A percentile compares a stretch with the other conserved stretches of the same genome.
phyloP scores from a whole-genome alignment of 2,113 vertebrate species.

The Buteo buteo region DNA sequence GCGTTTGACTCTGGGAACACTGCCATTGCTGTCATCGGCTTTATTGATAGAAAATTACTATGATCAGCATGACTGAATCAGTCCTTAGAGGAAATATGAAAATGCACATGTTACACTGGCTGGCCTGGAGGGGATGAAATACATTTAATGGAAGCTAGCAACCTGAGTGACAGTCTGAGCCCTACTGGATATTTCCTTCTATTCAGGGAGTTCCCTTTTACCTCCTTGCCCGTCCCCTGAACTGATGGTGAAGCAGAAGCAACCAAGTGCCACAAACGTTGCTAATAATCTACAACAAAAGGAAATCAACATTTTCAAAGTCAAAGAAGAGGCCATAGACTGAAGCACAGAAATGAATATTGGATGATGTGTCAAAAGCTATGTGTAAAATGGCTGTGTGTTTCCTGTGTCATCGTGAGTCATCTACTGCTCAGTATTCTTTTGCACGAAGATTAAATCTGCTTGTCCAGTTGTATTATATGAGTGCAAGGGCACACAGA shows the following conservation, averaged over 20 bases:
- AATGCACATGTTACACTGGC: background rate
- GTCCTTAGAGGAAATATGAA: background rate
- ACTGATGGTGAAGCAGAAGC: background rate
- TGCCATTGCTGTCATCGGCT: background rate
- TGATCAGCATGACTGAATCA: background rate
- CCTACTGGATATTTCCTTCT: background rate
- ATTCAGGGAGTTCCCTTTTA: background rate
- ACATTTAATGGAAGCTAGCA: background rate
- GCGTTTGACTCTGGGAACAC: background rate
- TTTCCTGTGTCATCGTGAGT: background rate
- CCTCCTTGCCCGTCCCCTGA: background rate
- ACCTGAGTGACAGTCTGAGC: background rate
- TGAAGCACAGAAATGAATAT: background rate
- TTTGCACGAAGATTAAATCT: background rate
- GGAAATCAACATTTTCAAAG: background rate
- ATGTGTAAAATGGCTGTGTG: background rate
- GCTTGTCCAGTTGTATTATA: background rate
- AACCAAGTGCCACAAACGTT: background rate
- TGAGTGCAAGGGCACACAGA: background rate
- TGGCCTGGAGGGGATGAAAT: background rate
- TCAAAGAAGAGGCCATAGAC: background rate
- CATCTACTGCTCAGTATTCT: background rate
- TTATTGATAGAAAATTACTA: background rate
- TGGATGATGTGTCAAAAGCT: background rate
- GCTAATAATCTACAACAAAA: background rate